Evolutionary conservation across 2,888 invertebrate species (phyloP).

Genomic region (Crossocerus cetratus): DNA sequence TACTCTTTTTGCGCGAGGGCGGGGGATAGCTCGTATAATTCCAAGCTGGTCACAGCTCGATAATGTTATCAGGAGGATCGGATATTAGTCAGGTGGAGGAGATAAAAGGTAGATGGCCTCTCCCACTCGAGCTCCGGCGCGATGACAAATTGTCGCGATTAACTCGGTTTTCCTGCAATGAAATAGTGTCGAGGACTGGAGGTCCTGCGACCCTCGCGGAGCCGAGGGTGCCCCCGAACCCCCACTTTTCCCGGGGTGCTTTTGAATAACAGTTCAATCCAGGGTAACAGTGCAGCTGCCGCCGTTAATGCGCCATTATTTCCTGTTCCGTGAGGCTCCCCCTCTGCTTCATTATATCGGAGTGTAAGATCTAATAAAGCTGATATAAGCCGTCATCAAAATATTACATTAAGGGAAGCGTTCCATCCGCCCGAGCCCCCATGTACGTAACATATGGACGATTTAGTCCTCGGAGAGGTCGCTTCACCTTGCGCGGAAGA

Average conservation of each 20-base stretch:
- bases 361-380: too few species aligned
- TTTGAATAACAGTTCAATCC: slow-evolving; percentile 72
- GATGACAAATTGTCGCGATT: slow-evolving; percentile 67
- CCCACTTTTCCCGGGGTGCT: slow-evolving; percentile 40
- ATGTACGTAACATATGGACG: background rate
- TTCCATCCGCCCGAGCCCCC: too few species aligned
- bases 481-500: background rate
- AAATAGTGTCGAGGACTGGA: slow-evolving; percentile 28
- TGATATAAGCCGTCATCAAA: too few species aligned
- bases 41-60: background rate
- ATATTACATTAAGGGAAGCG: too few species aligned
- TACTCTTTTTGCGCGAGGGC: background rate
- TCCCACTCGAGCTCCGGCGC: background rate
- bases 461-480: background rate
- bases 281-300: slow-evolving; percentile 70
- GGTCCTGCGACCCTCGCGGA: slow-evolving; percentile 24
- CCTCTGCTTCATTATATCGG: too few species aligned
- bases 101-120: background rate
- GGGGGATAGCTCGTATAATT: background rate
- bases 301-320: slow-evolving; percentile 70
- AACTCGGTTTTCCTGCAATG: slow-evolving; percentile 61
- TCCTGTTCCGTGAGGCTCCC: slow-evolving; percentile 59
- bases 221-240: slow-evolving; percentile 8
- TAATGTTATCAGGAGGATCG: background rate
- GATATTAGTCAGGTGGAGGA: background rate